phyloP scores from a whole-genome alignment of 2,797 vertebrate species.

The Enteromius trimaculatus region DNA sequence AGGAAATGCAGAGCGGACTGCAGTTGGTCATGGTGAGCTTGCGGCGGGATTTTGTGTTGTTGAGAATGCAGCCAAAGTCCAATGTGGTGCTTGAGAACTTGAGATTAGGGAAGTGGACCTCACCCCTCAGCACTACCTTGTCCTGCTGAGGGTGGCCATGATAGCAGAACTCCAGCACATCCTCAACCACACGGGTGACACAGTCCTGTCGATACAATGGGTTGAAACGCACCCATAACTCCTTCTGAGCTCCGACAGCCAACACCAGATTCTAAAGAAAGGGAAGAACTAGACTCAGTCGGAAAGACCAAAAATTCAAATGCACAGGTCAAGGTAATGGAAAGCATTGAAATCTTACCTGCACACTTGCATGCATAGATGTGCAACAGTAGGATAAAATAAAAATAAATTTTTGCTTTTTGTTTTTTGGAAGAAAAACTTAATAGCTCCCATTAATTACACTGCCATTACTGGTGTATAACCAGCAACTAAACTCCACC shows the following conservation, averaged over 20 bases:
- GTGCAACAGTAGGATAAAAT: slow-evolving; percentile 12
- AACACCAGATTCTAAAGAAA: slow-evolving; percentile 77
- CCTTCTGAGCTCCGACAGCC: slow-evolving; percentile 66
- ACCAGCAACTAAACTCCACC: background rate
- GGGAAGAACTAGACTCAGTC: slow-evolving; percentile 24
- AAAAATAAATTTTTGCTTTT: background rate
- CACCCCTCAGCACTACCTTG: slow-evolving; percentile 73
- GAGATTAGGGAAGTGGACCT: slow-evolving; percentile 86
- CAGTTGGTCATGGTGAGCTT: slow-evolving; percentile 81
- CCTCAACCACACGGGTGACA: slow-evolving; percentile 71
- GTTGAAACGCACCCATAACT: slow-evolving; percentile 83
- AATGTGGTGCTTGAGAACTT: slow-evolving; percentile 75
- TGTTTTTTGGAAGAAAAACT: background rate
- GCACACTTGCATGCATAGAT: slow-evolving; percentile 10
- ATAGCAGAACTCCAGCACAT: slow-evolving; percentile 79
- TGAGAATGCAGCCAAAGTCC: slow-evolving; percentile 87
- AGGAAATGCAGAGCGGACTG: slow-evolving; percentile 79
- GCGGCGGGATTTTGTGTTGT: slow-evolving; percentile 73
- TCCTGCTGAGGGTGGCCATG: slow-evolving; percentile 81
- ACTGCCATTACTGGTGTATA: background rate
- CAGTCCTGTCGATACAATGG: slow-evolving; percentile 72
- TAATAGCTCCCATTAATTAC: background rate
- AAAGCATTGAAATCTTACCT: slow-evolving; percentile 9
- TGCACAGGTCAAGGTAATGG: background rate
- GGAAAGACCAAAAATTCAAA: background rate